Evolutionary conservation across 1,140 invertebrate genomes (phyloP).

Genomic region (Mycetomoellerius zeteki): DNA sequence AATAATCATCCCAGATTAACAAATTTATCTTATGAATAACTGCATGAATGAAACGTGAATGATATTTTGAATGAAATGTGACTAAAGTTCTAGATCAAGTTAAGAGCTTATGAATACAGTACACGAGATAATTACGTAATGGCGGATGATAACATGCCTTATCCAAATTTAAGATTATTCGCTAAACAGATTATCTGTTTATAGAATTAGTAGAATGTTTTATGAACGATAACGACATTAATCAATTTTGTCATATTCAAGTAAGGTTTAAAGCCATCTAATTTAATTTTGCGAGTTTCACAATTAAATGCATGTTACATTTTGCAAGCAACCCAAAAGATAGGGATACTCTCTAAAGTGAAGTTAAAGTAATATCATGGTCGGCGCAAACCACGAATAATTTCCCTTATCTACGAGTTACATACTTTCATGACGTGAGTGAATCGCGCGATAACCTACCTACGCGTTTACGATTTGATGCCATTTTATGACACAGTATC

Average conservation of each 20-base stretch:
- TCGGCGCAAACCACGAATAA: slow-evolving; percentile 57
- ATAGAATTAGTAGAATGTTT: slow-evolving; percentile 13
- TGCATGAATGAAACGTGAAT: slow-evolving; percentile 16
- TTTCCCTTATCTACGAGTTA: slow-evolving; percentile 63
- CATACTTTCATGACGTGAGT: slow-evolving; percentile 38
- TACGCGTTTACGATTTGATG: slow-evolving; percentile 26
- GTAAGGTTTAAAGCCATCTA: not conserved
- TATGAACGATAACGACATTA: not conserved
- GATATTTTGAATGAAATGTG: not conserved
- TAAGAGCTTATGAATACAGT: not conserved
- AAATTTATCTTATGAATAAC: slow-evolving; percentile 28
- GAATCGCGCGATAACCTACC: slow-evolving; percentile 38
- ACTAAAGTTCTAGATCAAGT: not conserved
- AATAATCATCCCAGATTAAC: not conserved
- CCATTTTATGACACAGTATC: slow-evolving; percentile 17
- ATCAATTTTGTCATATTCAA: not conserved
- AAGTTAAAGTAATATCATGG: slow-evolving; percentile 38
- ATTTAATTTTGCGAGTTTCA: not conserved
- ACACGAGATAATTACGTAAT: not conserved
- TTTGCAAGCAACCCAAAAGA: not conserved
- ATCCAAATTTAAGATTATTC: not conserved
- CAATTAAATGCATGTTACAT: not conserved
- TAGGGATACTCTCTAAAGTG: not conserved
- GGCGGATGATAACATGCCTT: not conserved
- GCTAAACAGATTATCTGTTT: not conserved